A percentile compares a stretch with the other conserved stretches of the same genome.
These are phyloP conservation scores for Acleris laterana DNA, from an alignment of 2,888 invertebrate species.

Conservation along the genomic window DNA sequence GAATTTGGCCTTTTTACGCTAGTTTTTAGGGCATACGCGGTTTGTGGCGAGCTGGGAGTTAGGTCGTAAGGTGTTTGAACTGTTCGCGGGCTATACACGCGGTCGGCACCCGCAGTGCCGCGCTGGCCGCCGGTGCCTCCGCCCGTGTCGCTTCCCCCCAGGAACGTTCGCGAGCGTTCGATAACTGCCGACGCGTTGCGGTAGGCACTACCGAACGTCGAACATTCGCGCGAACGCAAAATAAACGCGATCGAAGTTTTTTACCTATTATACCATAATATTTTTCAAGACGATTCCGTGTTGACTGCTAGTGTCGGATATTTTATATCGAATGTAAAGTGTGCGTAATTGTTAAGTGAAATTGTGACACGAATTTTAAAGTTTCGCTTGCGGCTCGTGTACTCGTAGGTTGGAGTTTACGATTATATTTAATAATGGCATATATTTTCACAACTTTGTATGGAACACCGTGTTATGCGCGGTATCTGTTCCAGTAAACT, in stretches of 20 bases:
- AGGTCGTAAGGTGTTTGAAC: conserved; percentile 62
- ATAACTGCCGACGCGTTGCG: conserved; percentile 65
- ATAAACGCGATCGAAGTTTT: conserved; percentile 51
- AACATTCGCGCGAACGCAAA: conserved; percentile 50
- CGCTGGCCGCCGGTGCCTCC: conserved; percentile 71
- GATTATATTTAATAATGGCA: conserved; percentile 34
- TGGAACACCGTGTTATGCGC: conserved; percentile 4
- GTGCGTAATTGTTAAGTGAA: conserved; percentile 36
- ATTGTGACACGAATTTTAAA: conserved; percentile 40
- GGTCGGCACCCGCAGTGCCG: conserved; percentile 78
- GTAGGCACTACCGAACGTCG: conserved; percentile 59
- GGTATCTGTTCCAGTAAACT: conserved; percentile 12
- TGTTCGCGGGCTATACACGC: conserved; percentile 64
- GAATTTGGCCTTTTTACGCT: conserved; percentile 47
- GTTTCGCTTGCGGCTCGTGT: conserved; percentile 38
- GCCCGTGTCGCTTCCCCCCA: conserved; percentile 56
- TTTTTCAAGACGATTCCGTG: conserved; percentile 22
- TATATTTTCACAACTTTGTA: conserved; percentile 36
- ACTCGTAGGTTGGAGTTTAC: conserved; percentile 29
- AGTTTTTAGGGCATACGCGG: conserved; percentile 46
- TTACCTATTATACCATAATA: conserved; percentile 45
- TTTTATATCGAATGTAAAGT: conserved; percentile 39
- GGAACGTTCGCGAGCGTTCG: conserved; percentile 48
- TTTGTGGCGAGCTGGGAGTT: conserved; percentile 49
- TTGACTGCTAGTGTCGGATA: conserved; percentile 33